A percentile compares a stretch with the other conserved stretches of the same genome.
Evolutionary conservation across 2,797 vertebrate genomes (phyloP).

Genomic region (Acanthurus tractus): DNA sequence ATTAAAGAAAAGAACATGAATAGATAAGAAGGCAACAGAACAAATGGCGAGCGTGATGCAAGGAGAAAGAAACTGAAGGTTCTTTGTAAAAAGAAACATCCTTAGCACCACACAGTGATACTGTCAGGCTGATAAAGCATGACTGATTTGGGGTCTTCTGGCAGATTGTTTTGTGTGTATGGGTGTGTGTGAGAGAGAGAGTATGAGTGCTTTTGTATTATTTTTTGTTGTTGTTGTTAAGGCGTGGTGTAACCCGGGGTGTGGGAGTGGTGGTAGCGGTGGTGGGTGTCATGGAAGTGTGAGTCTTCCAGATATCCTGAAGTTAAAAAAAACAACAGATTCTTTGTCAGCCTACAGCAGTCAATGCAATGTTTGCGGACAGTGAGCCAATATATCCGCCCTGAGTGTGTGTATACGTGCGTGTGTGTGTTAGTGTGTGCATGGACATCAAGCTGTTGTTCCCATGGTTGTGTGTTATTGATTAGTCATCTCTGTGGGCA

Average conservation of each 20-base stretch:
- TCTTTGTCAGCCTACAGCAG: conserved; percentile 74
- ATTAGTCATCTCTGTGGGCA: conserved; percentile 88
- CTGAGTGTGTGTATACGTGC: conserved; percentile 27
- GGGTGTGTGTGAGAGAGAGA: background rate
- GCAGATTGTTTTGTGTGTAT: conserved; percentile 20
- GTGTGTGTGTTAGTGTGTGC: conserved; percentile 34
- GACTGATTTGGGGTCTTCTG: conserved; percentile 46
- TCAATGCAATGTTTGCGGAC: conserved; percentile 75
- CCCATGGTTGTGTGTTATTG: conserved; percentile 84
- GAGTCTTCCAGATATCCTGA: conserved; percentile 61
- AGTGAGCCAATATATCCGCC: conserved; percentile 76
- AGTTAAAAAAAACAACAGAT: conserved; percentile 71
- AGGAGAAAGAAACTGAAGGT: conserved; percentile 62
- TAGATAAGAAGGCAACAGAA: conserved; percentile 72
- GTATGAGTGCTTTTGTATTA: conserved; percentile 1
- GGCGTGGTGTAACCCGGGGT: conserved; percentile 25
- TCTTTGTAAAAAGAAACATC: conserved; percentile 53
- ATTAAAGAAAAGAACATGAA: conserved; percentile 72
- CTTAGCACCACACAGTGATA: conserved; percentile 45
- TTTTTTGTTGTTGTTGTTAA: conserved; percentile 8
- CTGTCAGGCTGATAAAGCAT: conserved; percentile 62
- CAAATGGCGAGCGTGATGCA: conserved; percentile 68
- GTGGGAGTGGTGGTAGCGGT: conserved; percentile 9
- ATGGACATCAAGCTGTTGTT: conserved; percentile 72
- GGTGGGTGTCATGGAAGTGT: conserved; percentile 39